Conservation (phyloP, 2,113 vertebrate species). For the Gymnorhina tibicen region DNA sequence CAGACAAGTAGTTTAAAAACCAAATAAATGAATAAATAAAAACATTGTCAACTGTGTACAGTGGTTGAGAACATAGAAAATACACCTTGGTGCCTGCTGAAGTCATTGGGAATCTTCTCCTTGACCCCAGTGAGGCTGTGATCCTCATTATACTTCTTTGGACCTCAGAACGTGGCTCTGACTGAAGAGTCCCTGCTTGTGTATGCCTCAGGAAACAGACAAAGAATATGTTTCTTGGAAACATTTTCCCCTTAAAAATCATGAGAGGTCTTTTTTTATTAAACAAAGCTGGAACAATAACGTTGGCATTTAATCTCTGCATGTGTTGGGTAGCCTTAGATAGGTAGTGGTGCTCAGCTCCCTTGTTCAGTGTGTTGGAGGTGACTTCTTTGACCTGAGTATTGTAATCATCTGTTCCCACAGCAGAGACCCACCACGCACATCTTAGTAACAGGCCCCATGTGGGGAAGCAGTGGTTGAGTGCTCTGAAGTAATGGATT, state of each 20-base stretch:
- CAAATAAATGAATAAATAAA: not conserved
- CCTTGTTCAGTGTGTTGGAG: not conserved
- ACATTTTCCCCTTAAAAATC: not conserved
- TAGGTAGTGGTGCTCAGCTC: not conserved
- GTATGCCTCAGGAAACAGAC: not conserved
- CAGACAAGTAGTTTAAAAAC: not conserved
- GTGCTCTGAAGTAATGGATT: slow-evolving; percentile 1
- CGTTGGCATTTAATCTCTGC: not conserved
- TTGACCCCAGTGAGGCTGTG: not conserved
- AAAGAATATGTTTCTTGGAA: not conserved
- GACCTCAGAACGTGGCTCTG: not conserved
- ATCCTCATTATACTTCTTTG: not conserved
- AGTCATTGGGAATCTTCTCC: not conserved
- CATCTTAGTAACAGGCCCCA: not conserved
- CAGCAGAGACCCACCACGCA: not conserved
- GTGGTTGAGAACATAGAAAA: not conserved
- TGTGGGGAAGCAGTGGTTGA: not conserved
- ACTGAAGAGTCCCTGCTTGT: not conserved
- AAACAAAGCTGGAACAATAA: not conserved
- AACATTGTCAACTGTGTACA: not conserved
- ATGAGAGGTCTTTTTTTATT: not conserved
- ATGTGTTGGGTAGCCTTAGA: not conserved
- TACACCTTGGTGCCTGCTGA: not conserved
- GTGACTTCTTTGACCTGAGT: not conserved
- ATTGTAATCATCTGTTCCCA: not conserved